Evolutionary conservation across 2,797 vertebrate species (phyloP), one percentile per base, ranked within the genome.

Genomic region (Selene dorsalis): DNA sequence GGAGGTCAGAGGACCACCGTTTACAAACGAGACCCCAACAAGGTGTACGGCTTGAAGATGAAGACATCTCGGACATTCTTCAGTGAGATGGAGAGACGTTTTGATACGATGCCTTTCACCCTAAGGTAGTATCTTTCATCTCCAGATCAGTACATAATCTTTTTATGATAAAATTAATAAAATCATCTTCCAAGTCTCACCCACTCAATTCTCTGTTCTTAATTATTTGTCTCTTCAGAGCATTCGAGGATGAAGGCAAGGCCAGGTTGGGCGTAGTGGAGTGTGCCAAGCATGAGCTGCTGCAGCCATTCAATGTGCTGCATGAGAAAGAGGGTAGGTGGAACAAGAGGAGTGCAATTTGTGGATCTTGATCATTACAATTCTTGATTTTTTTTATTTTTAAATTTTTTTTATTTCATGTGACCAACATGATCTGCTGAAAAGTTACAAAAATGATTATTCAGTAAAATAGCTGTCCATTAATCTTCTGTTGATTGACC

Each of bases 21-120:
- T 87, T 99, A 98, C 92, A 99, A 99, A 89, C 93, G 98, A 92
- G 97, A 99, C 91, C 97, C 98, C 53, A 96, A 96, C 92, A 99
- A 98, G 88, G 96, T 98, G 87, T 99, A 99, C 4, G 97, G 97
- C 71, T 84, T 99, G 85, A 99, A 99, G 93, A 99, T 99, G 97
- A 99, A 99, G 95, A 97, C 97, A 30, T 99, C 98, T 55, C 97
- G 98, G 85, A 95, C 94, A 52, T 99, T 99, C 94, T 98, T 99
- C 93, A 99, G 97, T 48, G 98, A 99, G 91, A 96, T 99, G 87
- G 97, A 99, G 92, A 95, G 96, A 84, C 96, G 98, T 80, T 99
- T 98, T 18, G 97, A 97, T 83, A 95, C 96, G 32, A 98, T 99
- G 98, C 97, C 98, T 1, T 99, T 99, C 88, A 99, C 97, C 89